Evolutionary conservation across 2,797 vertebrate species (phyloP).

Genomic region (Ctenosaura bakeri): DNA sequence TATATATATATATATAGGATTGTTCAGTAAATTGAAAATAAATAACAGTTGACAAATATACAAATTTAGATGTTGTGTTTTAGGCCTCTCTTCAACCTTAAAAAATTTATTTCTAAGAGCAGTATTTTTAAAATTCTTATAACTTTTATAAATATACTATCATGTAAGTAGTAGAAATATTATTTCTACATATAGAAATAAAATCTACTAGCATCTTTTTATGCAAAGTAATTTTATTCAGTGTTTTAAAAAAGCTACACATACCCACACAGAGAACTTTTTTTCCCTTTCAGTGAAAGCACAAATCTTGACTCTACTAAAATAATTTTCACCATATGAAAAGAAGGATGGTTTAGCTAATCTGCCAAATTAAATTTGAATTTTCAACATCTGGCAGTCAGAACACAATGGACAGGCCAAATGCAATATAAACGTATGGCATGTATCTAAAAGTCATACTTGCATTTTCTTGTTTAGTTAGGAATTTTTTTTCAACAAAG

Average conservation of each 20-base stretch:
- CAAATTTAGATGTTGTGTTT: neutral
- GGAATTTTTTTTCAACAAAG: neutral
- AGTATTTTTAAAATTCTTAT: neutral
- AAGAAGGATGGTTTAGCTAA: neutral
- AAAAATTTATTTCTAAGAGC: neutral
- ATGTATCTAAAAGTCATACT: conserved; percentile 11
- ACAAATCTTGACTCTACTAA: neutral
- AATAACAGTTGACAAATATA: conserved; percentile 23
- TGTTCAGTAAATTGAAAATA: conserved; percentile 27
- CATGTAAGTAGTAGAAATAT: neutral
- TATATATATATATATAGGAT: neutral
- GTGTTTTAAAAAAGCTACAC: neutral
- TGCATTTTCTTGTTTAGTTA: neutral
- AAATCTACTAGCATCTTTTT: neutral
- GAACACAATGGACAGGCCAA: conserved; percentile 18
- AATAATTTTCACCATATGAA: neutral
- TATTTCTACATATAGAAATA: neutral
- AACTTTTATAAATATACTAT: neutral
- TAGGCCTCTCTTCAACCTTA: neutral
- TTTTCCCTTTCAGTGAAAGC: neutral
- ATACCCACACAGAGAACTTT: neutral
- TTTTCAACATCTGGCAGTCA: conserved; percentile 16
- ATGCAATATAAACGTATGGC: neutral
- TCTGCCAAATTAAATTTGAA: conserved; percentile 29
- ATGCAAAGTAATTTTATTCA: conserved; percentile 5